Percentiles rank a stretch among this genome's conserved stretches.
Conservation (phyloP, 2,888 invertebrate species). For the Ophraella communa region DNA sequence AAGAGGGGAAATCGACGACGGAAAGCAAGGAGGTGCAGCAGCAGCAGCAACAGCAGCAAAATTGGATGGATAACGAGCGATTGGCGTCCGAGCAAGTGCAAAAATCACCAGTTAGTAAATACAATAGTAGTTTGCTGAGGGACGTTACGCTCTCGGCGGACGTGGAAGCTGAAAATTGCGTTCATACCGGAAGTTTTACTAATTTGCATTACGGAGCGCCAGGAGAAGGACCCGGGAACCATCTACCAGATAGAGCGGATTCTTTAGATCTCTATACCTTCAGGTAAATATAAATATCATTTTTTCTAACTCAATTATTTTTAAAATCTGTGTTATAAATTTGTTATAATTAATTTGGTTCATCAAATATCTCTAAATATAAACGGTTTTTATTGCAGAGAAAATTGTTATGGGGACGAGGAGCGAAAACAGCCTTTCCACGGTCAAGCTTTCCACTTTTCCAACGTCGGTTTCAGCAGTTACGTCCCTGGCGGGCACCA, state of each 20-base stretch:
- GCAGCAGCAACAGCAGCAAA: constrained; percentile 36
- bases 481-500: constrained; percentile 38
- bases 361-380: too few relatives aligned
- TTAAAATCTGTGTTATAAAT: too few relatives aligned
- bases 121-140: constrained; percentile 60
- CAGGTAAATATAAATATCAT: constrained; percentile 36
- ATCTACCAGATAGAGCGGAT: constrained; percentile 57
- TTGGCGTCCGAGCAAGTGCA: constrained; percentile 42
- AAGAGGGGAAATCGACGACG: constrained; percentile 60
- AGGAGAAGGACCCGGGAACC: constrained; percentile 58
- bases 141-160: constrained; percentile 65
- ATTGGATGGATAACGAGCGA: constrained; percentile 62
- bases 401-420: constrained; percentile 64
- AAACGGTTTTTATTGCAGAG: constrained; percentile 48
- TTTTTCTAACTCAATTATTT: too few relatives aligned
- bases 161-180: constrained; percentile 69
- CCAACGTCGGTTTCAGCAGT: constrained; percentile 55
- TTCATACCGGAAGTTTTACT: constrained; percentile 71
- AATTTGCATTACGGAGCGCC: constrained; percentile 71
- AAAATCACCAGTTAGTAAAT: constrained; percentile 48
- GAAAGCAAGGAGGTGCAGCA: constrained; percentile 59
- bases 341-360: too few relatives aligned
- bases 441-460: constrained; percentile 56
- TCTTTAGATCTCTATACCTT: constrained; percentile 68
- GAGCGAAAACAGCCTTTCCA: constrained; percentile 49